Base-by-base conservation (phyloP, 2,113 vertebrate genomes). In the Camelus dromedarius region DNA sequence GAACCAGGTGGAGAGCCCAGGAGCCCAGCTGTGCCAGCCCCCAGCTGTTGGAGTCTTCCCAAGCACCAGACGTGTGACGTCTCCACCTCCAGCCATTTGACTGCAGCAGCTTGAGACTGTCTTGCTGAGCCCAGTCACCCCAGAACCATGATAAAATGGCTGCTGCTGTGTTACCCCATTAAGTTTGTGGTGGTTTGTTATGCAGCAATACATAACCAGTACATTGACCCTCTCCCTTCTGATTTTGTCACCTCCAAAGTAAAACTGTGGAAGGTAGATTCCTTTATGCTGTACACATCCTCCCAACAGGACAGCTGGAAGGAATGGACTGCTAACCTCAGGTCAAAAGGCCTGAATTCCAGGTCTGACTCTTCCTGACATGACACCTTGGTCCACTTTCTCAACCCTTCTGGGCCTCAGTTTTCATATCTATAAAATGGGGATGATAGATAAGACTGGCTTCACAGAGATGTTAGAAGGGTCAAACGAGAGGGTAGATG, bases 371-470 rank as follows among this genome's bases (percentile, higher is more conserved):
- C 80, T 76, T 89, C 20, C 26, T 35, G 26, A 77, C 72, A 22
- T 35, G 32, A 50, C 16, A n/a, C 46, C 26, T 72, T 82, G 13
- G 62, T 69, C 35, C 46, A 81, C 1, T 96, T 46, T 77, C 18
- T 88, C 76, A 91, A 73, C 6, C 4, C 26, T 73, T 38, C n/a
- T 26, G 14, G 58, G 26, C 19, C 12, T 97, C 70, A 24, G n/a
- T 85, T 92, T 96, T 56, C 16, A 89, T 5, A 28, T 81, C 19
- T 79, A 58, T 54, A 82, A 81, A 96, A 89, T 93, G 60, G 66
- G 50, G 16, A 13, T 77, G 30, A n/a, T 72, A 42, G 60, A 66
- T 35, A 38, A 90, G 16, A 30, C 5, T 50, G 30, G 20, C 54
- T 89, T 80, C 75, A 62, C 73, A 84, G 64, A 81, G 50, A 66